Conservation (phyloP, 1,140 invertebrate genomes). For the Heliconius melpomene region DNA sequence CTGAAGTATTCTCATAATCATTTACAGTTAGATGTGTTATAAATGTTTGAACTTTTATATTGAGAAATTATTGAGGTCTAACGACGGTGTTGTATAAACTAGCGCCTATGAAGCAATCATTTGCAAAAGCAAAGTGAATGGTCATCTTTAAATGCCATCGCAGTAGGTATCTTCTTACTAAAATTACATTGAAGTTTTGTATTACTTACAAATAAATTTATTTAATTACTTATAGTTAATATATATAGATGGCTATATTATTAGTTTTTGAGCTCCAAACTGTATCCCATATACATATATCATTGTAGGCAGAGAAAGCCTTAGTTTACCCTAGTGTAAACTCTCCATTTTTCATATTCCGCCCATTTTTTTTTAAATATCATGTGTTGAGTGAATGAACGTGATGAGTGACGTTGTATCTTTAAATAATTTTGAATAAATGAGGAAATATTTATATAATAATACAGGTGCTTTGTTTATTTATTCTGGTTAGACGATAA, state of each 20-base stretch:
- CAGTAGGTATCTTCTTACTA: neutral
- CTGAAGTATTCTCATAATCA: neutral
- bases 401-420: too few species aligned
- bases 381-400: too few species aligned
- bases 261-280: neutral
- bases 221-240: too few species aligned
- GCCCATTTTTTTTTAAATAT: too few species aligned
- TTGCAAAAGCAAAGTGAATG: constrained; percentile 33
- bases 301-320: too few species aligned
- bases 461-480: too few species aligned
- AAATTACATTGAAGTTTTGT: neutral
- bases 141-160: constrained; percentile 35
- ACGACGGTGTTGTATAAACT: constrained; percentile 18
- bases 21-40: constrained; percentile 3
- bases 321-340: too few species aligned
- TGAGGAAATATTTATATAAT: too few species aligned
- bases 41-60: constrained; percentile 13
- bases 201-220: too few species aligned
- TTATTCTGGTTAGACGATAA: too few species aligned
- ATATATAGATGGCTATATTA: neutral
- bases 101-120: constrained; percentile 26
- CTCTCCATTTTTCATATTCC: too few species aligned
- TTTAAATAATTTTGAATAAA: too few species aligned
- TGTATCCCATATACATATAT: neutral
- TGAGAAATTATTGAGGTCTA: constrained; percentile 22